Evolutionary conservation across 2,797 vertebrate genomes (phyloP).

Genomic region (Notolepis coatsorum): DNA sequence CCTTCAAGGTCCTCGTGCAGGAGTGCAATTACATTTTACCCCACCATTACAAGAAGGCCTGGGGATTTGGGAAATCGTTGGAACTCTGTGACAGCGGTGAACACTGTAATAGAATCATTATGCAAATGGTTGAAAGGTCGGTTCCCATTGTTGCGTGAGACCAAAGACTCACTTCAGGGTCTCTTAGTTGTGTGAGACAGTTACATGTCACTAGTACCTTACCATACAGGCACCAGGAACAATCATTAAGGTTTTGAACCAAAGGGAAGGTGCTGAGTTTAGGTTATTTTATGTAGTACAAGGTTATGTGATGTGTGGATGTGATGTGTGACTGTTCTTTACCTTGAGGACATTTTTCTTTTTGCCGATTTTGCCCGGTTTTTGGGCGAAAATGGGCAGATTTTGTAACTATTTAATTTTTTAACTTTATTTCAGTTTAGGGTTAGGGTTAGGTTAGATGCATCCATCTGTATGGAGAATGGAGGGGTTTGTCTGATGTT

Average conservation of each 20-base stretch:
- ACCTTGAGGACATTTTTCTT: neutral
- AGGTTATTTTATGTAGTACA: neutral
- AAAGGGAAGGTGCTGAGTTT: neutral
- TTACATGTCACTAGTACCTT: neutral
- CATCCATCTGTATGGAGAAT: no score
- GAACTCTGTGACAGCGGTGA: conserved; percentile 21
- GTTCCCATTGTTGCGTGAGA: conserved; percentile 30
- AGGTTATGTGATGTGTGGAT: neutral
- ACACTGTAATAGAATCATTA: conserved; percentile 1
- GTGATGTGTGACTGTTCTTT: neutral
- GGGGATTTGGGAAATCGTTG: conserved; percentile 39
- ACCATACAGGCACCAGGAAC: conserved; percentile 5
- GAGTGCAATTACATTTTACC: conserved; percentile 58
- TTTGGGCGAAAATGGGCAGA: no score
- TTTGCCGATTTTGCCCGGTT: no score
- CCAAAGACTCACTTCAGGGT: conserved; percentile 11
- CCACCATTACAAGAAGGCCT: conserved; percentile 47
- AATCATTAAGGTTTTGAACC: conserved; percentile 11
- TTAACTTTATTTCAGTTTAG: no score
- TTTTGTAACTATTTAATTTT: no score
- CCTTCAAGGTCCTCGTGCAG: conserved; percentile 62
- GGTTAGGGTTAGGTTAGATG: no score
- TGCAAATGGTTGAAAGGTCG: conserved; percentile 5
- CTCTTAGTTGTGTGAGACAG: conserved; percentile 23
- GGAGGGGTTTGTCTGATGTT: no score